A percentile compares a stretch with the other conserved stretches of the same genome.
Evolutionary conservation across 2,113 vertebrate genomes (phyloP).

Genomic region (Podocnemis expansa): DNA sequence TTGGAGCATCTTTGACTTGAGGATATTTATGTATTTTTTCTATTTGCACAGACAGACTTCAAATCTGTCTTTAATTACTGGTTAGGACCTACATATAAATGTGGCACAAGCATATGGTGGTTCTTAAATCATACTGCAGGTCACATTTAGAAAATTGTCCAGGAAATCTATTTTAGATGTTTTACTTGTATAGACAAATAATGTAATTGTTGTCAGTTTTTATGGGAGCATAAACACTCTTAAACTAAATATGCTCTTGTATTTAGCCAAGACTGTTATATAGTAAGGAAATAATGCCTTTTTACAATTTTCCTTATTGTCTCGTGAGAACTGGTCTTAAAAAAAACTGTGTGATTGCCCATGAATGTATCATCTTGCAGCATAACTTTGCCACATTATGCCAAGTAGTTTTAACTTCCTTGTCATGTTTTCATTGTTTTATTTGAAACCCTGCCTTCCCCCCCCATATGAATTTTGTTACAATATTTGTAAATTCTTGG

Average conservation of each 20-base stretch:
- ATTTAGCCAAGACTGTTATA: slow-evolving; percentile 60
- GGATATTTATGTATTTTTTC: slow-evolving; percentile 49
- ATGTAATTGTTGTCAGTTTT: slow-evolving; percentile 54
- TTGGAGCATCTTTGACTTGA: slow-evolving; percentile 28
- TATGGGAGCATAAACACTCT: slow-evolving; percentile 52
- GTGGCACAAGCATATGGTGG: slow-evolving; percentile 3
- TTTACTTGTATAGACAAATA: slow-evolving; percentile 57
- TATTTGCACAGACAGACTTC: slow-evolving; percentile 40
- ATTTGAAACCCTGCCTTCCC: too few relatives aligned
- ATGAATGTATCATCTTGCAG: slow-evolving; percentile 68
- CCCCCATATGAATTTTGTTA: slow-evolving; percentile 37
- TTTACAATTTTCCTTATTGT: slow-evolving; percentile 69
- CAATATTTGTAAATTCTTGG: slow-evolving; percentile 5
- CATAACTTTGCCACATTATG: slow-evolving; percentile 63
- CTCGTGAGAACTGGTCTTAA: slow-evolving; percentile 59
- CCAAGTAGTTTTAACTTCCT: slow-evolving; percentile 51
- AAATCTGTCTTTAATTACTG: slow-evolving; percentile 70
- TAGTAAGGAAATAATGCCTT: slow-evolving; percentile 75
- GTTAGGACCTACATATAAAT: slow-evolving; percentile 46
- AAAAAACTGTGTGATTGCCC: slow-evolving; percentile 61
- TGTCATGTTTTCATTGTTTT: slow-evolving; percentile 52
- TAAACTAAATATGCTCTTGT: slow-evolving; percentile 58
- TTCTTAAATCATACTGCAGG: slow-evolving; percentile 39
- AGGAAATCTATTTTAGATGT: slow-evolving; percentile 70
- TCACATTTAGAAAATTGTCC: slow-evolving; percentile 69